Conservation (phyloP, 2,113 vertebrate genomes). For the Oncorhynchus keta region DNA sequence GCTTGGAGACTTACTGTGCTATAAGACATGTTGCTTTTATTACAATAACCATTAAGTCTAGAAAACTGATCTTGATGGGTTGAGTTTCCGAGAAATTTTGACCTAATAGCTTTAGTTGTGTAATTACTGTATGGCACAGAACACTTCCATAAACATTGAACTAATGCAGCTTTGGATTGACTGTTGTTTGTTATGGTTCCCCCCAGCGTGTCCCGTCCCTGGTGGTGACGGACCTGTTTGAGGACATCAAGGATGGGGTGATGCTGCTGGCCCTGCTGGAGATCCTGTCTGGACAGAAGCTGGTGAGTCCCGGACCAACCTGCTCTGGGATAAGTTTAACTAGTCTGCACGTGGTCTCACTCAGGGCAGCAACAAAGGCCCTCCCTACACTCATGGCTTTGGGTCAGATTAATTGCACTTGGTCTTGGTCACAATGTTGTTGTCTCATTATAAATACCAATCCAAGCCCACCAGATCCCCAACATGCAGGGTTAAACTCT, state of each 20-base stretch:
- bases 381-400: too few relatives aligned
- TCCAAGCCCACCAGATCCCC: background rate
- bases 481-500: conserved; percentile 34
- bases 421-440: conserved; percentile 21
- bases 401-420: conserved; percentile 14
- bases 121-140: conserved; percentile 6
- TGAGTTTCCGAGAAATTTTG: conserved; percentile 44
- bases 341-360: too few relatives aligned
- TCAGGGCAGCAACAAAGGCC: too few relatives aligned
- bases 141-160: conserved; percentile 30
- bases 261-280: conserved; percentile 89
- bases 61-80: background rate
- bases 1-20: background rate
- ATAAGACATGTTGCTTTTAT: background rate
- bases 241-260: conserved; percentile 94
- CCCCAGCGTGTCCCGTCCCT: conserved; percentile 82
- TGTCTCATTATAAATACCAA: conserved; percentile 33
- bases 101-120: conserved; percentile 31
- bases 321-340: background rate
- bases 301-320: conserved; percentile 76
- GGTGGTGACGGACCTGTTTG: conserved; percentile 87
- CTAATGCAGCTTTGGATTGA: background rate
- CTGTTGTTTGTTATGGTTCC: background rate
- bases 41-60: background rate
- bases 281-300: conserved; percentile 88